Base-by-base conservation (phyloP, 2,113 vertebrate genomes). In the Romanogobio albipinnatus region DNA sequence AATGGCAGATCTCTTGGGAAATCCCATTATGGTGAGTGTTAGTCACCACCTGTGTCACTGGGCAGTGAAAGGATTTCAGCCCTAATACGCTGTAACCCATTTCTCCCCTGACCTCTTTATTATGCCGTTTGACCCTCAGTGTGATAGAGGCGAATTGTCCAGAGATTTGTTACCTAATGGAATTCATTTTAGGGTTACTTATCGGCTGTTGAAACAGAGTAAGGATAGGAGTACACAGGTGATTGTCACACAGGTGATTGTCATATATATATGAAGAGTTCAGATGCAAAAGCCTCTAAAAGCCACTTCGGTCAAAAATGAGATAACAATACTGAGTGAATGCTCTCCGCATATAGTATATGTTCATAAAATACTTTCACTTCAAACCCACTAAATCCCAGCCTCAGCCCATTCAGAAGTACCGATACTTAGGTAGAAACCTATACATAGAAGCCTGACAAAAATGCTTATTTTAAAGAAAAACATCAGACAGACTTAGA, bases 1-100 rank as follows among this genome's bases (percentile, higher is more conserved):
- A 92, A 93, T 71, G 89, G 89, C 88, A 59, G 88, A 88, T 88
- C 86, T 85, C 86, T 8, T 17, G 77, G 88, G 90, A 93, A 88
- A 89, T 91, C 61, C 86, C 86, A 83, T 86, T 88, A 83, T 82
- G 53, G 81, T 83, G 9, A 76, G 64, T 61, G 59, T 76, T 83
- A 75, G 47, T 84, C 56, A 45, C 79, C 73, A 82, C 76, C 53
- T 68, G 79, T 59, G 85, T 88, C 76, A 26, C 76, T 76, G 77
- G 58, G 64, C 82, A 64, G 86, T 68, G 39, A 82, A 81, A 81
- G 29, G 68, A 17, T 88, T 90, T 90, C 79, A 83, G 33, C 45
- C 83, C 87, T 89, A 90, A 87, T 89, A 83, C 90, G 83, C 81
- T 88, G 83, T 86, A 81, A 86, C 53, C 82, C 56, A 85, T 86